Evolutionary conservation across 2,797 vertebrate genomes (phyloP), one percentile per base, ranked within the genome.

Genomic region (Sebastes diaconus): DNA sequence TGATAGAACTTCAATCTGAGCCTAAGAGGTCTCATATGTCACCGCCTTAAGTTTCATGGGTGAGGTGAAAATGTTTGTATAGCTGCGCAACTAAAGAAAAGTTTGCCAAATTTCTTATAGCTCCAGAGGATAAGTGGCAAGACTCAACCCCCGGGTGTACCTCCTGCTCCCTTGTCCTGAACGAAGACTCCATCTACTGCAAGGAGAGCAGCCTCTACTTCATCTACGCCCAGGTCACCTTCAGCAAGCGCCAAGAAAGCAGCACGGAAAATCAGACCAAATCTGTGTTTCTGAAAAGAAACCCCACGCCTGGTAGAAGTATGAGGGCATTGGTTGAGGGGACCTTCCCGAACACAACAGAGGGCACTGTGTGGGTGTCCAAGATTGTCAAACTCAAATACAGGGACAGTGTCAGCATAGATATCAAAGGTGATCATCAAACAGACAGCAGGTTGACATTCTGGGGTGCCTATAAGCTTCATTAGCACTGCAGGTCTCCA

Each of bases 391-490:
- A 0, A 0, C 87, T 96, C 27, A 18, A 0, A 12, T 0, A 2
- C 0, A 52, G 13, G 20, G 90, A 94, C 18, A 76, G 66, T 0
- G 18, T 95, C 68, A 90, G 73, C 1, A 54, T 95, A n/a, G 2
- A 63, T 0, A 84, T 94, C 27, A 3, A 3, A 0, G 75, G 22
- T 10, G 57, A 68, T 2, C 14, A 7, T 30, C 8, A 18, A 0
- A 25, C 0, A 0, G 22, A 27, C 0, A 4, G 32, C 8, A 93
- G 0, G 2, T 72, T 0, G 20, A 72, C 94, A 1, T 92, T 89
- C 81, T 96, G 94, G 95, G 95, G 95, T 0, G 88, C 90, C 2
- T 85, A 68, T 46, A 34, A 90, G 73, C 84, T 93, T 34, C 46
- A 10, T 3, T 90, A 87, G 60, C 12, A 8, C 39, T 8, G 16